Evolutionary conservation across 2,113 vertebrate genomes (phyloP).

Genomic region (Sceloporus tristichus): DNA sequence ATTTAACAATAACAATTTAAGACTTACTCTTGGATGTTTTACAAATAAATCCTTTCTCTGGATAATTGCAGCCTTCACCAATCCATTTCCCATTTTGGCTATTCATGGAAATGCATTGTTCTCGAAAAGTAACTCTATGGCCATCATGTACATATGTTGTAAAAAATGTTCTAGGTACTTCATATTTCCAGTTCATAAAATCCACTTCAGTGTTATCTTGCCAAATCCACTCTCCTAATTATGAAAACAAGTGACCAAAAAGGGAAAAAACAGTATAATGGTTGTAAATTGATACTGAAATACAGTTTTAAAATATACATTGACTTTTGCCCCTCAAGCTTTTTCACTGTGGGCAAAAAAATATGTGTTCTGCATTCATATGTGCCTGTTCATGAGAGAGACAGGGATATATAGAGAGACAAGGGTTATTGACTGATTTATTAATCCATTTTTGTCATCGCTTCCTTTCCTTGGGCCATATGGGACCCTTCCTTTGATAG

Average conservation of each 20-base stretch:
- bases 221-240: slow-evolving; percentile 87
- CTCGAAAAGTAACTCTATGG: slow-evolving; percentile 15
- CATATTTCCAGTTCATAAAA: slow-evolving; percentile 90
- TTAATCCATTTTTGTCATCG: too few species aligned
- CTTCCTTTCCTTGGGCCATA: too few species aligned
- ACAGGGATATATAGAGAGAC: too few species aligned
- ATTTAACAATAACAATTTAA: background rate
- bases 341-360: background rate
- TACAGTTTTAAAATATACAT: background rate
- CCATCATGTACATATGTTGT: rapidly evolving
- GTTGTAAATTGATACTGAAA: background rate
- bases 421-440: too few species aligned
- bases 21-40: slow-evolving; percentile 91
- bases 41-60: slow-evolving; percentile 87
- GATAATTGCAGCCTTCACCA: slow-evolving; percentile 76
- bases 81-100: slow-evolving; percentile 84
- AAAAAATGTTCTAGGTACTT: slow-evolving; percentile 63
- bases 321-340: background rate
- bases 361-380: too few species aligned
- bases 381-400: too few species aligned
- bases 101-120: slow-evolving; percentile 82
- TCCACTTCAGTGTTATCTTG: slow-evolving; percentile 84
- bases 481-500: too few species aligned
- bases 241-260: slow-evolving; percentile 26
- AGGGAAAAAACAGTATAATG: background rate